These are phyloP conservation scores for Sepioteuthis lessoniana DNA, from an alignment of 2,888 invertebrate genomes.

Conservation along the genomic window DNA sequence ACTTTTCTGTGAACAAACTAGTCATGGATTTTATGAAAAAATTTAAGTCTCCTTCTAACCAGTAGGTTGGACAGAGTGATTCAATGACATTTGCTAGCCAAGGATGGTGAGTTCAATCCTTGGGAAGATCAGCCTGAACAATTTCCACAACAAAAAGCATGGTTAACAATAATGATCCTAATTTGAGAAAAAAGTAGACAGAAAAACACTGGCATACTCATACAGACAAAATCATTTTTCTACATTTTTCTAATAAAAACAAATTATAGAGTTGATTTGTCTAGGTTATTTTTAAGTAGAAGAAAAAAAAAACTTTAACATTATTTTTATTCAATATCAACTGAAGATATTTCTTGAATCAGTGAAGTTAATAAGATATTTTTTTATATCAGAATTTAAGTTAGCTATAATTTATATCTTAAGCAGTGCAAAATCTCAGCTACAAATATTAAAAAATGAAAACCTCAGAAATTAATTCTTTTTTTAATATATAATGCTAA, in stretches of 20 bases:
- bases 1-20: too few species aligned
- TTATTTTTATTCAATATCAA: not conserved
- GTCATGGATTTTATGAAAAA: too few species aligned
- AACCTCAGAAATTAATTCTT: not conserved
- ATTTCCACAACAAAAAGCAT: too few species aligned
- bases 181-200: not conserved
- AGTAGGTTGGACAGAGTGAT: too few species aligned
- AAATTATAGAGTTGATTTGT: not conserved
- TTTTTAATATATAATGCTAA: not conserved
- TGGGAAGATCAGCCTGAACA: too few species aligned
- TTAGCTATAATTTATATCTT: too few species aligned
- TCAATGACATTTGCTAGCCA: too few species aligned
- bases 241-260: not conserved
- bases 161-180: not conserved
- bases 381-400: too few species aligned
- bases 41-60: too few species aligned
- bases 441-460: not conserved
- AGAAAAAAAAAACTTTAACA: too few species aligned
- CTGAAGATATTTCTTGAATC: not conserved
- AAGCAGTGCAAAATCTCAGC: too few species aligned
- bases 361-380: not conserved
- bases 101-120: too few species aligned
- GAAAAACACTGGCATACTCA: not conserved
- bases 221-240: not conserved
- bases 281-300: not conserved